Conservation (phyloP, 2,113 vertebrate genomes). For the Zosterops lateralis region DNA sequence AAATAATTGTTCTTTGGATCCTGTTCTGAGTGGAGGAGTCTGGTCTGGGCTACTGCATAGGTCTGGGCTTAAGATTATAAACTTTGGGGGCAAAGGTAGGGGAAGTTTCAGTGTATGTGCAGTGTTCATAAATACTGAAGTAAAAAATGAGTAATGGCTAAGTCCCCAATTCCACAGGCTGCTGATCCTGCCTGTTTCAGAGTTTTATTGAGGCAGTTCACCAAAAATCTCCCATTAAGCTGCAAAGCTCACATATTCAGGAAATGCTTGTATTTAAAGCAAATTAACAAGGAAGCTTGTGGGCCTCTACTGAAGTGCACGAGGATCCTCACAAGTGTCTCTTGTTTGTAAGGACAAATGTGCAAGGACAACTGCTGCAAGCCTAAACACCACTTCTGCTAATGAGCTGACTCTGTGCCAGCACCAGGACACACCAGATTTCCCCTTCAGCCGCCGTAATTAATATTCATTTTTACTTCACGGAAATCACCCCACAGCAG, state of each 20-base stretch:
- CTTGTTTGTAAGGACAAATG: not conserved
- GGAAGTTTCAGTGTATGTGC: not conserved
- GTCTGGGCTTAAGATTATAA: not conserved
- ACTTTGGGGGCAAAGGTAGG: not conserved
- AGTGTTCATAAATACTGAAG: not conserved
- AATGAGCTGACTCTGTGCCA: not conserved
- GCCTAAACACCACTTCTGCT: not conserved
- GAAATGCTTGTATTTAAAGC: not conserved
- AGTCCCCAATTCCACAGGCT: not conserved
- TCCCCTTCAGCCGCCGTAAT: not conserved
- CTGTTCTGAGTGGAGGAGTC: not conserved
- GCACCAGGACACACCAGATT: not conserved
- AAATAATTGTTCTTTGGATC: not conserved
- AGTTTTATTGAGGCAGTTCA: not conserved
- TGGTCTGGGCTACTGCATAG: accelerated
- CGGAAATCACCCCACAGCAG: not conserved
- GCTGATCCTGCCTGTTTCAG: not conserved
- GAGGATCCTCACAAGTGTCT: not conserved
- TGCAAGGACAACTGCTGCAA: not conserved
- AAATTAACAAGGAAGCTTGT: not conserved
- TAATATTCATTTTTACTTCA: not conserved
- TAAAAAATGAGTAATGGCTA: not conserved
- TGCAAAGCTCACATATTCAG: not conserved
- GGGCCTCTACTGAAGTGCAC: not conserved
- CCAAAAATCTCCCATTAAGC: not conserved